phyloP scores from a whole-genome alignment of 2,888 invertebrate species.

The Eilema sororculum region DNA sequence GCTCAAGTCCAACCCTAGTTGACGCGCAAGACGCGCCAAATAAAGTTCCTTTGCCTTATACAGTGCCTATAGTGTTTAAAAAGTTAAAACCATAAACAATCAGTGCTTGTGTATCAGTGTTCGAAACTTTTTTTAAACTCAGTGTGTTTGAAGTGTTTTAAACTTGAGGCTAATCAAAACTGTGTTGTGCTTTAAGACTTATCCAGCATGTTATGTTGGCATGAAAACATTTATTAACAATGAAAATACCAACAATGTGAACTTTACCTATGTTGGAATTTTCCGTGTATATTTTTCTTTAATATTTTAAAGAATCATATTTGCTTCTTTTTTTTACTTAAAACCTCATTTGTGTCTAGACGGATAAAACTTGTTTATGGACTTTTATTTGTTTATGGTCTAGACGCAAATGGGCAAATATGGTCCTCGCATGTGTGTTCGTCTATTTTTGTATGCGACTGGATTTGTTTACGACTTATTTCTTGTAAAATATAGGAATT shows the following conservation, averaged over 20 bases:
- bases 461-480: conserved; percentile 47
- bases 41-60: conserved; percentile 48
- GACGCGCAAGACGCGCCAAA: conserved; percentile 28
- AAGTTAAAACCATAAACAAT: conserved; percentile 22
- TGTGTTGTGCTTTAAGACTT: conserved; percentile 60
- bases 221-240: conserved; percentile 50
- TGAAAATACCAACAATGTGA: conserved; percentile 49
- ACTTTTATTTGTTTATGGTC: conserved; percentile 22
- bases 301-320: conserved; percentile 39
- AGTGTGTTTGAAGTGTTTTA: conserved; percentile 53
- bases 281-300: conserved; percentile 35
- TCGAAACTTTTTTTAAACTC: conserved; percentile 48
- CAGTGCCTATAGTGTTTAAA: conserved; percentile 52
- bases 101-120: conserved; percentile 59
- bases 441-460: conserved; percentile 48
- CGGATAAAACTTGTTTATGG: conserved; percentile 20
- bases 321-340: conserved; percentile 31
- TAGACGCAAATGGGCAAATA: conserved; percentile 42
- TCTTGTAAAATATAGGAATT: conserved; percentile 40
- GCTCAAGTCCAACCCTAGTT: conserved; percentile 47
- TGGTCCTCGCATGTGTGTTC: conserved; percentile 55
- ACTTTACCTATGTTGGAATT: conserved; percentile 43
- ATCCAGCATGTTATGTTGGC: conserved; percentile 73
- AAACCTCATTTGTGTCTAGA: conserved; percentile 32
- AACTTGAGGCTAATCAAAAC: conserved; percentile 54